These are phyloP conservation scores for Platyura marginata DNA, from an alignment of 1,140 invertebrate species.

Conservation along the genomic window DNA sequence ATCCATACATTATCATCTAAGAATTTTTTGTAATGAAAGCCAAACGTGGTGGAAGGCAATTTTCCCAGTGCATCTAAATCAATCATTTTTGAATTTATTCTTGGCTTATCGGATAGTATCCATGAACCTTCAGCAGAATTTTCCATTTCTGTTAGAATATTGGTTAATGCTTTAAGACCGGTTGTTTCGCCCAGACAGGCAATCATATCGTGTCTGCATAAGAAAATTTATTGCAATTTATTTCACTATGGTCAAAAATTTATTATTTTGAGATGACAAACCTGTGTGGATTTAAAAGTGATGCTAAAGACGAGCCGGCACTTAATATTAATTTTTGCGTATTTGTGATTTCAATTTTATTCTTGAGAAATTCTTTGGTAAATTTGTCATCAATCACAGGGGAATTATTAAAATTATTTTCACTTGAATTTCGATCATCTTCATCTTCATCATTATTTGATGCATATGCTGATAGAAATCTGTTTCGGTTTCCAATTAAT, in stretches of 20 bases:
- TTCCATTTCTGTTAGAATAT: slow-evolving; percentile 41
- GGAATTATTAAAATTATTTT: too few species aligned
- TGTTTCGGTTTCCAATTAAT: too few species aligned
- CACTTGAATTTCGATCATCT: too few species aligned
- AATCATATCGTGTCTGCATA: slow-evolving; percentile 71
- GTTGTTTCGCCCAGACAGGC: slow-evolving; percentile 83
- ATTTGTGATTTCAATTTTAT: slow-evolving; percentile 48
- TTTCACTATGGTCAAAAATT: too few species aligned
- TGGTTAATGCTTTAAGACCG: slow-evolving; percentile 45
- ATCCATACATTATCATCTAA: slow-evolving; percentile 50
- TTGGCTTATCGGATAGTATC: slow-evolving; percentile 60
- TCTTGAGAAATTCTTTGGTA: slow-evolving; percentile 20
- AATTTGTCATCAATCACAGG: too few species aligned
- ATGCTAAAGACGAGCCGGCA: slow-evolving; percentile 57
- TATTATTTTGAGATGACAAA: too few species aligned
- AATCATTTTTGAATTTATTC: slow-evolving; percentile 70
- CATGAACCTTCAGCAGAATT: slow-evolving; percentile 42
- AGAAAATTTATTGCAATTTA: too few species aligned
- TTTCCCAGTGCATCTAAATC: slow-evolving; percentile 49
- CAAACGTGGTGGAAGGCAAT: slow-evolving; percentile 65
- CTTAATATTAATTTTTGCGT: slow-evolving; percentile 61
- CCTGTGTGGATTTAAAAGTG: slow-evolving; percentile 47
- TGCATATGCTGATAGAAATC: too few species aligned
- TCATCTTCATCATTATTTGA: too few species aligned
- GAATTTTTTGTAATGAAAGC: slow-evolving; percentile 68